phyloP scores from a whole-genome alignment of 2,797 vertebrate species.

The Falco cherrug region DNA sequence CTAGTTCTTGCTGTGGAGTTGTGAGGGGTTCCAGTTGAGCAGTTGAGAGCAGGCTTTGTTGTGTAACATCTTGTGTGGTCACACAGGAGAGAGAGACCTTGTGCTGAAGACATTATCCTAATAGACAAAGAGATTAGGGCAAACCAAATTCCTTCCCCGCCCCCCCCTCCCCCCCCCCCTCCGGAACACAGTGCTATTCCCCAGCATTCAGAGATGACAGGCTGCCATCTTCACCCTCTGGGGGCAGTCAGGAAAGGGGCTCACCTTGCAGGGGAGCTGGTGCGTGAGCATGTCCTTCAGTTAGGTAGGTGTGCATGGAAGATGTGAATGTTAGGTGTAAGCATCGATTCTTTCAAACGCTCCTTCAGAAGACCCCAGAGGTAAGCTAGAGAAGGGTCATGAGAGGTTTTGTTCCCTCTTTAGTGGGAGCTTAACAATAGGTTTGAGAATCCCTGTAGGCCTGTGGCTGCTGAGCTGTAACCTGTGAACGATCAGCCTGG shows the following conservation, averaged over 20 bases:
- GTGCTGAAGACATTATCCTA: background rate
- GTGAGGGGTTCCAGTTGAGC: background rate
- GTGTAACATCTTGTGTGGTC: background rate
- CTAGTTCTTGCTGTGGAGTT: background rate
- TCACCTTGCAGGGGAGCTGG: fast-evolving
- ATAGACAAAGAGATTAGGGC: background rate
- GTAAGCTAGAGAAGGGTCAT: background rate
- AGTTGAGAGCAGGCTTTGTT: background rate
- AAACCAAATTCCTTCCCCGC: background rate
- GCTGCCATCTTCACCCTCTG: background rate
- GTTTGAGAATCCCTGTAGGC: background rate
- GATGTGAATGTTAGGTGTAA: background rate
- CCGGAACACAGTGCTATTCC: background rate
- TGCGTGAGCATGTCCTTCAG: background rate
- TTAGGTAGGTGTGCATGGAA: background rate
- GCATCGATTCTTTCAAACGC: background rate
- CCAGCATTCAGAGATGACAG: background rate
- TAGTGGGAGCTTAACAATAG: background rate
- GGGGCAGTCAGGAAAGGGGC: background rate
- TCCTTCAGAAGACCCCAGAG: background rate
- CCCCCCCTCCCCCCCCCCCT: no score
- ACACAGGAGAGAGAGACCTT: background rate
- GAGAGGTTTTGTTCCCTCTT: background rate
- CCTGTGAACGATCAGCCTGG: conserved; percentile 29
- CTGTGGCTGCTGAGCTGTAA: background rate